A percentile compares a stretch with the other conserved stretches of the same genome.
Conservation (phyloP, 2,888 invertebrate genomes). For the Anagyrus pseudococci region DNA sequence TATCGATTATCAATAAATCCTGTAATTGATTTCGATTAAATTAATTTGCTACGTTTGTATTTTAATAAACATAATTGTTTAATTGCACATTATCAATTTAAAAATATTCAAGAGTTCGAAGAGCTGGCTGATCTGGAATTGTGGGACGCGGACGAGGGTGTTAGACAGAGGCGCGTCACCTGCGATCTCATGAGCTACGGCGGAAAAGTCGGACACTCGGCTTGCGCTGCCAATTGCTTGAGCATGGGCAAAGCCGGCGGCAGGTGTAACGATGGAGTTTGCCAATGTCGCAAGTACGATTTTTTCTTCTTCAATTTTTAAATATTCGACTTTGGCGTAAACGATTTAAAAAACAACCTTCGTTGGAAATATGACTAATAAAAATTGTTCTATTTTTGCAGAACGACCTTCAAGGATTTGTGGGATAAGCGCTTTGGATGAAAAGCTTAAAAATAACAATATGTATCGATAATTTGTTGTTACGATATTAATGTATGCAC, state of each 20-base stretch:
- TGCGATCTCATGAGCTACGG: conserved; percentile 49
- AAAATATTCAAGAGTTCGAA: too few relatives aligned
- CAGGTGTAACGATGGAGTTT: conserved; percentile 48
- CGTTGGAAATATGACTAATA: not conserved
- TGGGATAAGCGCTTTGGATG: conserved; percentile 48
- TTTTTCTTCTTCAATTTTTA: not conserved
- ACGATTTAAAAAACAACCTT: not conserved
- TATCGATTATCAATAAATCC: too few relatives aligned
- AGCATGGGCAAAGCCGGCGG: conserved; percentile 54
- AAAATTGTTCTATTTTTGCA: conserved; percentile 34
- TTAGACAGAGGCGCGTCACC: conserved; percentile 52
- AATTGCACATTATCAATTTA: too few relatives aligned
- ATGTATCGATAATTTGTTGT: too few relatives aligned
- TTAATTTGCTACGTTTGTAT: too few relatives aligned
- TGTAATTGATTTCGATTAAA: too few relatives aligned
- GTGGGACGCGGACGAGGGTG: conserved; percentile 43
- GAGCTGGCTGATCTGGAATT: not conserved
- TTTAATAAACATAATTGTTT: too few relatives aligned
- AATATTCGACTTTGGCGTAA: not conserved
- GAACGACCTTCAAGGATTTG: conserved; percentile 45
- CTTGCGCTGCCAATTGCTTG: conserved; percentile 54
- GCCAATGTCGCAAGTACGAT: conserved; percentile 51
- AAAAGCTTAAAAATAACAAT: too few relatives aligned
- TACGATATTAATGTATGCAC: too few relatives aligned
- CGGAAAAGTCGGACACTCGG: conserved; percentile 45